Percentiles rank a stretch among this genome's conserved stretches.
Conservation (phyloP, 2,888 invertebrate genomes). For the Odontothrips loti region DNA sequence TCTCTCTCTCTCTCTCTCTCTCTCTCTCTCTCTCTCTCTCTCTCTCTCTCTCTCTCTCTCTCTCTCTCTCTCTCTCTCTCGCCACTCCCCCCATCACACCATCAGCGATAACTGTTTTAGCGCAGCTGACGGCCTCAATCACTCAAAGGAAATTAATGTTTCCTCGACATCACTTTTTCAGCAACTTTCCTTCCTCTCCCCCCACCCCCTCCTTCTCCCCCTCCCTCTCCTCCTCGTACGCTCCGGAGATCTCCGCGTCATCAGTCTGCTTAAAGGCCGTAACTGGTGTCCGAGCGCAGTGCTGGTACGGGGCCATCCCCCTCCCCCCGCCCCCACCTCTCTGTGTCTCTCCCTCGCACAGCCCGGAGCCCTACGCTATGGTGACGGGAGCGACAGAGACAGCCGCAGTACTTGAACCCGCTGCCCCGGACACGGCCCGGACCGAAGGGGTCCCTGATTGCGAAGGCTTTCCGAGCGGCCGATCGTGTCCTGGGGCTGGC, state of each 20-base stretch:
- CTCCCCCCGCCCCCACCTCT: background rate
- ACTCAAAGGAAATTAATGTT: conserved; percentile 25
- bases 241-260: background rate
- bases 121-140: conserved; percentile 19
- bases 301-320: background rate
- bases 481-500: no score
- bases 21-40: background rate
- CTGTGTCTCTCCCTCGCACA: background rate
- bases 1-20: no score
- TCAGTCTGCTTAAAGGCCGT: background rate
- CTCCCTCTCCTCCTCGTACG: background rate
- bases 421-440: no score
- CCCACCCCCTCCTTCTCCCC: background rate
- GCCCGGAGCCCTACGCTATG: no score
- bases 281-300: no score
- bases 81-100: background rate
- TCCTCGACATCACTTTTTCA: conserved; percentile 17
- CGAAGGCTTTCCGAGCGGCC: no score
- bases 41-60: background rate
- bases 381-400: no score
- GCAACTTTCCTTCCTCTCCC: background rate
- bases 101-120: conserved; percentile 26
- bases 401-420: no score
- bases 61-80: background rate
- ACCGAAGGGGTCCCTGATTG: no score